Conservation (phyloP, 2,888 invertebrate genomes). For the Chymomyza amoena region DNA sequence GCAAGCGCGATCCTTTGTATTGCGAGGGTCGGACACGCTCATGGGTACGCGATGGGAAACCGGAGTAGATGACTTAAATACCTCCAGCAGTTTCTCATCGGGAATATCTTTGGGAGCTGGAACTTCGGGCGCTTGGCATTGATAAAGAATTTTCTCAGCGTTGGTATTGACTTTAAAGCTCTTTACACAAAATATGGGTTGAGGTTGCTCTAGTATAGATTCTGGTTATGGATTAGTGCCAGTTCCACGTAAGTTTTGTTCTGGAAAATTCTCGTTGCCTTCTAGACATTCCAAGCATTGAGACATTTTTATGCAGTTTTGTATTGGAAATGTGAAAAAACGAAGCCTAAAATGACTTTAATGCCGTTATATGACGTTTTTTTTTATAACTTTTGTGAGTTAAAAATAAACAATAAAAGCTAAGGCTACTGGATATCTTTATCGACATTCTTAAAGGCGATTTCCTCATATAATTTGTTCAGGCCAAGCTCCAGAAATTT, state of each 20-base stretch:
- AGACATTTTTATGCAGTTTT: neutral
- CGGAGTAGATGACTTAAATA: constrained; percentile 84
- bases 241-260: neutral
- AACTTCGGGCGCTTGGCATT: constrained; percentile 91
- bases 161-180: constrained; percentile 82
- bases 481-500: no score
- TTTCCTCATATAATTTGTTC: no score
- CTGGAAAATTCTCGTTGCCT: neutral
- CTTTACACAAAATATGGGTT: constrained; percentile 87
- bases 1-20: constrained; percentile 88
- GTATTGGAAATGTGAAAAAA: no score
- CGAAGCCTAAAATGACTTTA: no score
- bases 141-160: constrained; percentile 88
- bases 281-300: neutral
- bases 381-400: no score
- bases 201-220: neutral
- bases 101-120: constrained; percentile 86
- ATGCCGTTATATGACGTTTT: no score
- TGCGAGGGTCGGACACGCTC: constrained; percentile 91
- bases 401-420: no score
- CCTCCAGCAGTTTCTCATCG: constrained; percentile 84
- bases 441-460: no score
- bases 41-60: constrained; percentile 90
- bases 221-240: neutral
- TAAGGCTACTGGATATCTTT: no score